Evolutionary conservation across 2,888 invertebrate genomes (phyloP).

Genomic region (Nebria salina): DNA sequence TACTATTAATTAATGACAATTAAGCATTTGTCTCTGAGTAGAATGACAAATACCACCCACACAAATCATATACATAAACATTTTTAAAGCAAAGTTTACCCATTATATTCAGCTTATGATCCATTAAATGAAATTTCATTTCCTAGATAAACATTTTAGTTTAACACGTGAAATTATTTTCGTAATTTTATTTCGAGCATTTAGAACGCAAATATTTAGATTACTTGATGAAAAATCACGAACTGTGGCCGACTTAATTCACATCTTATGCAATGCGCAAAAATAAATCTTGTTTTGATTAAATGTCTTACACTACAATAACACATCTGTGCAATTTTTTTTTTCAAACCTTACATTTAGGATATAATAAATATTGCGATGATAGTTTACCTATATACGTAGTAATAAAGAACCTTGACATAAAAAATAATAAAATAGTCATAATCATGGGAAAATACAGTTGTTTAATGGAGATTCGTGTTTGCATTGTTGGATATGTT

Average conservation of each 20-base stretch:
- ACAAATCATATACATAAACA: too few species aligned
- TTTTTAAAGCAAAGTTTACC: neutral
- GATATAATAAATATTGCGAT: neutral
- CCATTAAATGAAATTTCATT: neutral
- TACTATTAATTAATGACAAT: too few species aligned
- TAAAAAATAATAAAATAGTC: neutral
- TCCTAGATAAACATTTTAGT: neutral
- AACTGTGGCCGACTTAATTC: neutral
- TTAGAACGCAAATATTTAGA: constrained; percentile 17
- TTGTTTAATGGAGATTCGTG: neutral
- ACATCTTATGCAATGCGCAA: neutral
- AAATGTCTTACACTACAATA: neutral
- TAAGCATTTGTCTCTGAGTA: too few species aligned
- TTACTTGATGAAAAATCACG: neutral
- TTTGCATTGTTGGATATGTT: neutral
- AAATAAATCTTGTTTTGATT: constrained; percentile 1
- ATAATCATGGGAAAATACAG: neutral
- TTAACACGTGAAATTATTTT: neutral
- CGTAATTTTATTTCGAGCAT: constrained; percentile 6
- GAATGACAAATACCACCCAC: too few species aligned
- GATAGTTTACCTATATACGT: neutral
- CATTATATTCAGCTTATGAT: neutral
- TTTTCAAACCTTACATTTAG: too few species aligned
- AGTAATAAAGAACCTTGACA: neutral
- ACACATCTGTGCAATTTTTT: neutral